Evolutionary conservation across 1,140 invertebrate species (phyloP).

Genomic region (Carposina sasakii): DNA sequence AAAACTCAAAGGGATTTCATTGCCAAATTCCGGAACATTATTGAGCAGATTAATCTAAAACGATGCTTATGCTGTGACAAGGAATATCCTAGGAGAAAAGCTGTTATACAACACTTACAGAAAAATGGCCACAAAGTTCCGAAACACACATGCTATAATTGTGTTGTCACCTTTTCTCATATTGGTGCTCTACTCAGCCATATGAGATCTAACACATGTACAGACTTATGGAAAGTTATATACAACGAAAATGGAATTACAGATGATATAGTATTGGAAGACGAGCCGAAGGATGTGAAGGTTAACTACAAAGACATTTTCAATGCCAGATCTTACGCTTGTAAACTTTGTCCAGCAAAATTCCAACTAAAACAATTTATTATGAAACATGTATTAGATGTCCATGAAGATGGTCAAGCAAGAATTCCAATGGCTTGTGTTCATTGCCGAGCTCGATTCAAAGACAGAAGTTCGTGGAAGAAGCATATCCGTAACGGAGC

Average conservation of each 20-base stretch:
- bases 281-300: slow-evolving; percentile 52
- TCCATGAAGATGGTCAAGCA: slow-evolving; percentile 66
- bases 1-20: slow-evolving; percentile 68
- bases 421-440: slow-evolving; percentile 55
- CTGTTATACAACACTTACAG: slow-evolving; percentile 69
- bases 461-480: slow-evolving; percentile 61
- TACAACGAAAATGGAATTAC: slow-evolving; percentile 68
- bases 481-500: slow-evolving; percentile 69
- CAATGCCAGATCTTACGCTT: slow-evolving; percentile 66
- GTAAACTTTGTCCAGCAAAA: slow-evolving; percentile 67
- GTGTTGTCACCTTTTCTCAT: slow-evolving; percentile 72
- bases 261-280: slow-evolving; percentile 61
- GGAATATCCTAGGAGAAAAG: slow-evolving; percentile 64
- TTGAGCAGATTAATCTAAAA: slow-evolving; percentile 69
- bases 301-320: slow-evolving; percentile 68
- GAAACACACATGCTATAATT: slow-evolving; percentile 75
- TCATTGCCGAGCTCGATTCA: slow-evolving; percentile 61
- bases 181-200: slow-evolving; percentile 69
- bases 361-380: slow-evolving; percentile 70
- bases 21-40: slow-evolving; percentile 61
- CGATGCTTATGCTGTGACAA: slow-evolving; percentile 65
- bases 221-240: slow-evolving; percentile 68
- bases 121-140: slow-evolving; percentile 70
- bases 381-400: slow-evolving; percentile 69
- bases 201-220: slow-evolving; percentile 68